Evolutionary conservation across 2,113 vertebrate genomes (phyloP).

Genomic region (Boulengerochromis microlepis): DNA sequence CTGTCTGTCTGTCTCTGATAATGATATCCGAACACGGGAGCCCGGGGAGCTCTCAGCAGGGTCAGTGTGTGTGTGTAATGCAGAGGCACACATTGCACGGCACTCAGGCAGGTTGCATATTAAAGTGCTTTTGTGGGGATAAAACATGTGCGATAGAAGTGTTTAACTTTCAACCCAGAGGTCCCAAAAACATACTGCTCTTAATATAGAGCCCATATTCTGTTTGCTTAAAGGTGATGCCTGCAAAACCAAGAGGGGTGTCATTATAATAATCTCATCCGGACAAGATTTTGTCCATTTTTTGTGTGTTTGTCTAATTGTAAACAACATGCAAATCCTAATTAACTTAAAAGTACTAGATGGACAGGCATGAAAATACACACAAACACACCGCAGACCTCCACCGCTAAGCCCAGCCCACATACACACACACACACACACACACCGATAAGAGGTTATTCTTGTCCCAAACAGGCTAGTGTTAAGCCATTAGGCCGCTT

Average conservation of each 20-base stretch:
- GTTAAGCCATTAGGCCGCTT: constrained; percentile 49
- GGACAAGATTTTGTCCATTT: not conserved
- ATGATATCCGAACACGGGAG: constrained; percentile 1
- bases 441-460: constrained; percentile 38
- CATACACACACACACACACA: not conserved
- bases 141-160: not conserved
- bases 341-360: not conserved
- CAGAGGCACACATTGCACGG: not conserved
- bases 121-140: not conserved
- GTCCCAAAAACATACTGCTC: not conserved
- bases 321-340: not conserved
- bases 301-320: not conserved
- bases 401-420: not conserved
- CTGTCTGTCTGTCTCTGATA: constrained; percentile 36
- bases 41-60: constrained; percentile 6
- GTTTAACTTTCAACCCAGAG: not conserved
- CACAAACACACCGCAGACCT: not conserved
- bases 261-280: not conserved
- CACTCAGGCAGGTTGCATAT: not conserved
- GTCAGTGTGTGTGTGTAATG: constrained; percentile 16
- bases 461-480: constrained; percentile 45
- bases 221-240: not conserved
- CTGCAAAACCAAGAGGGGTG: not conserved
- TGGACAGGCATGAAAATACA: not conserved
- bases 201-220: not conserved